phyloP scores from a whole-genome alignment of 2,888 invertebrate genomes.

The Synanthedon andrenaeformis region DNA sequence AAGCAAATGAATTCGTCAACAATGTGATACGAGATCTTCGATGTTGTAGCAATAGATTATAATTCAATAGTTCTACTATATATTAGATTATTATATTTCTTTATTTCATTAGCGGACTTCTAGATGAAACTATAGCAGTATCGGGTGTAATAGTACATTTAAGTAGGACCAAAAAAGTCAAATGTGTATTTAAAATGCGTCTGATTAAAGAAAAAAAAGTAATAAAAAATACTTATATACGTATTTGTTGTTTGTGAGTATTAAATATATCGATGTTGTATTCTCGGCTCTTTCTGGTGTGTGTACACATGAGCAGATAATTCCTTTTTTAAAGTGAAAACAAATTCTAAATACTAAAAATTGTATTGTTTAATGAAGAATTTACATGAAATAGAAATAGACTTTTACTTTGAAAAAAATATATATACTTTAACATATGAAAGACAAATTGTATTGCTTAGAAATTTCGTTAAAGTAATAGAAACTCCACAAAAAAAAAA shows the following conservation, averaged over 20 bases:
- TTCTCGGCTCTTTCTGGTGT: constrained; percentile 6
- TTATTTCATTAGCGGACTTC: not conserved
- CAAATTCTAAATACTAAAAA: too few relatives aligned
- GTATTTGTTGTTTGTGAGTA: constrained; percentile 32
- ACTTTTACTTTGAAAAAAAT: too few relatives aligned
- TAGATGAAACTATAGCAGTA: not conserved
- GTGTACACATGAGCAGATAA: not conserved
- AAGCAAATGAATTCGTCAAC: constrained; percentile 23
- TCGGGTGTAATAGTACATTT: constrained; percentile 1
- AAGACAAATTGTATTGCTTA: too few relatives aligned
- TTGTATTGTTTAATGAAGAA: too few relatives aligned
- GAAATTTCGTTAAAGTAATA: too few relatives aligned
- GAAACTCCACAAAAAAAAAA: too few relatives aligned
- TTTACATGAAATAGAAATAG: too few relatives aligned
- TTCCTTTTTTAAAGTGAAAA: too few relatives aligned
- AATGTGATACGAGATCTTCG: constrained; percentile 35
- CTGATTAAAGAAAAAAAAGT: constrained; percentile 1
- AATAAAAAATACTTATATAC: constrained; percentile 30
- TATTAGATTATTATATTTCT: constrained; percentile 3
- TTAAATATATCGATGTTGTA: constrained; percentile 26
- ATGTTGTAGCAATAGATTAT: constrained; percentile 20
- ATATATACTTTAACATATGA: too few relatives aligned
- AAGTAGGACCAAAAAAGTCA: constrained; percentile 7
- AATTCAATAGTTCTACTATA: constrained; percentile 7
- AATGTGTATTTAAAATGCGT: not conserved